These are phyloP conservation scores for Tyrophagus putrescentiae DNA, from an alignment of 1,140 invertebrate species.

Conservation along the genomic window DNA sequence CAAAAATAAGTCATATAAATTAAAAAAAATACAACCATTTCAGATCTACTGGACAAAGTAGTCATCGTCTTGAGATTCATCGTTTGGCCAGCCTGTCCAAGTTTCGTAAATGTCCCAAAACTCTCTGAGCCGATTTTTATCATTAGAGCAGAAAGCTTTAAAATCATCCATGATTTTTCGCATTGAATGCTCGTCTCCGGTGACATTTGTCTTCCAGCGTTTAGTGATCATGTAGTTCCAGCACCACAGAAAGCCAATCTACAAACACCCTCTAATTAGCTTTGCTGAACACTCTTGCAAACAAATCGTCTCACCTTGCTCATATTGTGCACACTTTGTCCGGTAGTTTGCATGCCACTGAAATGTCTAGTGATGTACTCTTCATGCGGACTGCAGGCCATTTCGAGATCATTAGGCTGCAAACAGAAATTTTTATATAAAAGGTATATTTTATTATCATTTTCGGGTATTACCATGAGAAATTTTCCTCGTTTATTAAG, in stretches of 20 bases:
- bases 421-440: too few species aligned
- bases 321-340: slow-evolving; percentile 8
- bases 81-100: too few species aligned
- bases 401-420: slow-evolving; percentile 26
- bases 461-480: too few species aligned
- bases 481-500: slow-evolving; percentile 18
- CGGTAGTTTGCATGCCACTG: slow-evolving; percentile 44
- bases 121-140: slow-evolving; percentile 56
- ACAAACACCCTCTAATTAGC: not conserved
- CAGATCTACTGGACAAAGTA: too few species aligned
- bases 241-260: slow-evolving; percentile 54
- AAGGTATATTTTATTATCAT: slow-evolving; percentile 1
- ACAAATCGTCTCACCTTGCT: too few species aligned
- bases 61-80: too few species aligned
- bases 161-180: slow-evolving; percentile 84
- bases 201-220: slow-evolving; percentile 65
- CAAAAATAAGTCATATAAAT: too few species aligned
- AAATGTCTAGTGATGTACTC: slow-evolving; percentile 81
- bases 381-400: slow-evolving; percentile 60
- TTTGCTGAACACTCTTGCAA: too few species aligned
- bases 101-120: too few species aligned
- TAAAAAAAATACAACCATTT: too few species aligned
- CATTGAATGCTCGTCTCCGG: slow-evolving; percentile 70
- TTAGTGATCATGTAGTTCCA: slow-evolving; percentile 98
- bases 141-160: slow-evolving; percentile 74